Evolutionary conservation across 2,888 invertebrate genomes (phyloP), one percentile per base, ranked within the genome.

Genomic region (Phaonia tiefii): DNA sequence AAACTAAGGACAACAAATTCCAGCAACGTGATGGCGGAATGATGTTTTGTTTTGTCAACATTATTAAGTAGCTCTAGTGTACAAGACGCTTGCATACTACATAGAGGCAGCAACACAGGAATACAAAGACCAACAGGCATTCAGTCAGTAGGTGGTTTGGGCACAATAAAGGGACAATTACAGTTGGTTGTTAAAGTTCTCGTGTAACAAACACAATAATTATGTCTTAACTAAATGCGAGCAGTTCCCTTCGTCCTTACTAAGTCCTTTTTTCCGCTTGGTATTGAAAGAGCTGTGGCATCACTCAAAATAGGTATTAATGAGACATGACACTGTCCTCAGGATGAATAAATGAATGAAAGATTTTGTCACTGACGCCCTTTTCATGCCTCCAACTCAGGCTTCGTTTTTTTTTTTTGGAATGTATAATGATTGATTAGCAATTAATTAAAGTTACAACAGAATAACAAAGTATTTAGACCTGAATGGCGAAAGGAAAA

Each of bases 371-470:
- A 44, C 20, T 22, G 42, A 42, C 65, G 46, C 13, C 58, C 5
- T 26, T 44, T 42, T 22, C 46, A 5, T 76, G 42, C 37, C 66
- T 51, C 20, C 15, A n/a, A 13, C 2, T 58, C 58, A 77, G 66
- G 71, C 66, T 67, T 58, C 66, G 66, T 79, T 8, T 31, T 31
- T 8, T 31, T 8, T 8, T 5, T 31, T 31, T 8, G n/a, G n/a
- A n/a, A 56, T 51, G 56, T 63, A 56, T 58, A 72, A 89, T 89
- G 88, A 89, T 89, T 89, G 88, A 89, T 89, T 89, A 87, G 89
- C 89, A 89, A 89, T 89, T 89, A 89, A 89, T 89, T 89, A 89
- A 87, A 88, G 87, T 85, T 87, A 89, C 88, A 89, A 22, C 15
- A 70, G 60, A 72, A 67, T 31, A 63, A 67, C 69, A 63, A 39